These are phyloP conservation scores for Dendrolimus punctatus DNA, from an alignment of 1,140 invertebrate species.

Conservation along the genomic window DNA sequence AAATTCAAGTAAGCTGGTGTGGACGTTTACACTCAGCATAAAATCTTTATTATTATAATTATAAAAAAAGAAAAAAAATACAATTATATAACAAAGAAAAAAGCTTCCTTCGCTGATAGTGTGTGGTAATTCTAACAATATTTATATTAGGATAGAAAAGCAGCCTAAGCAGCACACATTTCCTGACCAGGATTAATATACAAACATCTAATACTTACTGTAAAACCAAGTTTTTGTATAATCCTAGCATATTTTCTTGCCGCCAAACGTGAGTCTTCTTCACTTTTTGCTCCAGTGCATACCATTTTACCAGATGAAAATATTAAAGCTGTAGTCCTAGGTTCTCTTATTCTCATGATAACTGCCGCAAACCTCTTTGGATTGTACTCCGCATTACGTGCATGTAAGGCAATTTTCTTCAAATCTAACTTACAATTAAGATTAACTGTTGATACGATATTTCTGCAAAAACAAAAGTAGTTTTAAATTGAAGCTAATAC, in stretches of 20 bases:
- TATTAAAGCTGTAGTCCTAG: constrained; percentile 98
- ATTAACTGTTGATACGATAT: constrained; percentile 98
- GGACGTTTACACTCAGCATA: too few relatives aligned
- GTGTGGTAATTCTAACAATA: too few relatives aligned
- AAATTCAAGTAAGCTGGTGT: too few relatives aligned
- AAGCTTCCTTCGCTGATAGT: too few relatives aligned
- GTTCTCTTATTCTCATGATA: constrained; percentile 99
- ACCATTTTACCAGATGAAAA: constrained; percentile 99
- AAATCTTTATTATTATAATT: too few relatives aligned
- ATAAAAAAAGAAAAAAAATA: too few relatives aligned
- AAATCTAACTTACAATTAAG: constrained; percentile 96
- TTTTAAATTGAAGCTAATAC: background rate
- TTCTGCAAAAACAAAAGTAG: constrained; percentile 76
- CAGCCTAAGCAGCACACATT: too few relatives aligned
- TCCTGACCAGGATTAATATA: background rate
- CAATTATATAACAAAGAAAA: too few relatives aligned
- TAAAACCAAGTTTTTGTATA: constrained; percentile 98
- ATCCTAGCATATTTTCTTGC: constrained; percentile 99
- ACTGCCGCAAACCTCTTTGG: constrained; percentile 99
- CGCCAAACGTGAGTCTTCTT: constrained; percentile 96
- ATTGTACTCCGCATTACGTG: constrained; percentile 99
- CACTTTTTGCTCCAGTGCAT: constrained; percentile 99
- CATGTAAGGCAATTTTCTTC: constrained; percentile 98
- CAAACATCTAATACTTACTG: constrained; percentile 72
- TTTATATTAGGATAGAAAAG: too few relatives aligned